Evolutionary conservation across 1,140 invertebrate genomes (phyloP), one percentile per base, ranked within the genome.

Genomic region (Drosophila lacertosa): DNA sequence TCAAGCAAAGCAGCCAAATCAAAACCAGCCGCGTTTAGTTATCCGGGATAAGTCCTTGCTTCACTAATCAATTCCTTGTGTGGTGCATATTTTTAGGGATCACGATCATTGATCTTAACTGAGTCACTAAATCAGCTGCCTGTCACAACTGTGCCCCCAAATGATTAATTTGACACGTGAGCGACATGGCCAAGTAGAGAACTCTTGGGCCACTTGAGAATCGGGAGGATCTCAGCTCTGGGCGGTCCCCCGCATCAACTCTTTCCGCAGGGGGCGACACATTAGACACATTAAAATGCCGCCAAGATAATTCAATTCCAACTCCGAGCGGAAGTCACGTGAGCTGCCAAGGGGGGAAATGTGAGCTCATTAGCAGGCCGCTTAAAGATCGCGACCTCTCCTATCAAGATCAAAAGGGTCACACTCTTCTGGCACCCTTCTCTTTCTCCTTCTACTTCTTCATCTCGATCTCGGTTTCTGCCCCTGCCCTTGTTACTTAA

Each of bases 231-330:
- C 13, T 44, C 75, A 59, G 20, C 67, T 15, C 42, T 76, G 80
- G 80, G 80, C 80, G 81, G 81, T 88, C 82, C 33, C 55, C 24
- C 47, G 50, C 57, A 64, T 86, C 64, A 84, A 81, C 77, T 81
- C 73, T 77, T 88, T 86, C 20, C 68, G 29, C 24, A 18, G 20
- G 70, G 77, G 60, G 81, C 71, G 81, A 84, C 81, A 84, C 63
- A 86, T 84, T 81, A 81, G 77, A 65, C 81, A 84, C 82, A 84
- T 84, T 84, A 84, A 86, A 84, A 84, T 84, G 81, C 81, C 81
- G 81, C 77, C 54, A 57, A 77, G 77, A 86, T 81, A 77, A 70
- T 81, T 86, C 64, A 84, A 84, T 84, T 86, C 60, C 37, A 72
- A 68, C 70, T 68, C 59, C 32, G 44, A 10, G 47, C 64, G 40